Base-by-base conservation (phyloP, 1,140 invertebrate species). In the Kradibia gibbosae region DNA sequence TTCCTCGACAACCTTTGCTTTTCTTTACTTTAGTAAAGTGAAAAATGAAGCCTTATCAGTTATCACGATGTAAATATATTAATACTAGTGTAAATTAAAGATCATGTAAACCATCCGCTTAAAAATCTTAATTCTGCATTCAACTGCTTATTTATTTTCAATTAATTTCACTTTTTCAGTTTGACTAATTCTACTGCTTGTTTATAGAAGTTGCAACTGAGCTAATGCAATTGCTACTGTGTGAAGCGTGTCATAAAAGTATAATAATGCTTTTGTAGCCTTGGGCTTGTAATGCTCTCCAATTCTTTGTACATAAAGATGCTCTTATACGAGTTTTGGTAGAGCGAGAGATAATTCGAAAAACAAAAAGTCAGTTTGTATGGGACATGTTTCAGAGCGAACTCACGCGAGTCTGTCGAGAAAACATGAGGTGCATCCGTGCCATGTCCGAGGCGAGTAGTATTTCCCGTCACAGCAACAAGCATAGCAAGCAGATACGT, bases 371-470 rank as follows among this genome's bases (percentile, higher is more conserved):
- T 80, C 28, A 80, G 42, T 8, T 22, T 62, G 25, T 67, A 45
- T 70, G 48, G 2, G 0, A 57, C 31, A 86, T 89, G 83, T 92
- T 93, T 84, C 91, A 97, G 96, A 93, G 92, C 82, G 95, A 96
- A 89, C 92, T 96, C 81, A 91, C 95, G 85, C 93, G 93, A 62
- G 95, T 94, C 60, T 96, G 95, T 89, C 92, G 93, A 86, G 94
- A 96, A 85, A 96, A 96, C 87, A 93, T 95, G 73, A 92, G 92
- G 79, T 95, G 93, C 86, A 91, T 96, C 86, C 92, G 94, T 86
- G 88, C 92, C 28, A 91, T 95, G 78, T 85, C 94, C 70, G 90
- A 92, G 31, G 88, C 91, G 39, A 88, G 90, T 71, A 88, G 87
- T 83, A 87, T 86, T 86, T 88, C 89, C 82, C 85, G 86, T 78